These are phyloP conservation scores for Amphiduros pacificus DNA, from an alignment of 2,888 invertebrate genomes.

Conservation along the genomic window DNA sequence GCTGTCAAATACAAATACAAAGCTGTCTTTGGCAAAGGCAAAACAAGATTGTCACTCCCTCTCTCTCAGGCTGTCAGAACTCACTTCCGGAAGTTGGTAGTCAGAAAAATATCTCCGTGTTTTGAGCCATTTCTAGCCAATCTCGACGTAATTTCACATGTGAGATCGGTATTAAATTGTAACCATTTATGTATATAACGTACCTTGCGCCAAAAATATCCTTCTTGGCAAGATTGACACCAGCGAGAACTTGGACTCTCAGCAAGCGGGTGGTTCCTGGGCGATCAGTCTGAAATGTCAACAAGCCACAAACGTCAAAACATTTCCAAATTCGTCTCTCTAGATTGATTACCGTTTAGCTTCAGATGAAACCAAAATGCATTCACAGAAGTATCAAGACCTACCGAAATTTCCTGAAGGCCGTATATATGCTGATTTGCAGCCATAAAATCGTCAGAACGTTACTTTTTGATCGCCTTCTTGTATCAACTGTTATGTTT, in stretches of 20 bases:
- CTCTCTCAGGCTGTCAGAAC: no score
- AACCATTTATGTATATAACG: not conserved
- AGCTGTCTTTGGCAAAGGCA: no score
- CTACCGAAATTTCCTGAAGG: slow-evolving; percentile 36
- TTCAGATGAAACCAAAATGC: not conserved
- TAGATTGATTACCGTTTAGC: not conserved
- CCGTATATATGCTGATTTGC: slow-evolving; percentile 32
- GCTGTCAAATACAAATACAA: no score
- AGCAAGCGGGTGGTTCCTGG: slow-evolving; percentile 44
- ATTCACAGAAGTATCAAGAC: not conserved
- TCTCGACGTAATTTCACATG: no score
- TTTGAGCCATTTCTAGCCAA: no score
- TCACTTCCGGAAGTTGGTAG: no score
- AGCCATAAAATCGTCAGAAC: slow-evolving; percentile 27
- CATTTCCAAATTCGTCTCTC: not conserved
- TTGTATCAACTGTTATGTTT: slow-evolving; percentile 10
- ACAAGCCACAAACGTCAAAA: not conserved
- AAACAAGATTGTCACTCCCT: no score
- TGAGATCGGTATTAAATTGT: no score
- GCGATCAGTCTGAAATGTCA: slow-evolving; percentile 28
- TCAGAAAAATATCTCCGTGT: no score
- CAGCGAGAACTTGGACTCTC: slow-evolving; percentile 47
- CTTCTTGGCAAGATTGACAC: slow-evolving; percentile 85
- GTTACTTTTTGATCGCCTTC: not conserved
- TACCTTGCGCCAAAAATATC: slow-evolving; percentile 98